Base-by-base conservation (phyloP, 2,113 vertebrate species). In the Cheirogaleus medius region DNA sequence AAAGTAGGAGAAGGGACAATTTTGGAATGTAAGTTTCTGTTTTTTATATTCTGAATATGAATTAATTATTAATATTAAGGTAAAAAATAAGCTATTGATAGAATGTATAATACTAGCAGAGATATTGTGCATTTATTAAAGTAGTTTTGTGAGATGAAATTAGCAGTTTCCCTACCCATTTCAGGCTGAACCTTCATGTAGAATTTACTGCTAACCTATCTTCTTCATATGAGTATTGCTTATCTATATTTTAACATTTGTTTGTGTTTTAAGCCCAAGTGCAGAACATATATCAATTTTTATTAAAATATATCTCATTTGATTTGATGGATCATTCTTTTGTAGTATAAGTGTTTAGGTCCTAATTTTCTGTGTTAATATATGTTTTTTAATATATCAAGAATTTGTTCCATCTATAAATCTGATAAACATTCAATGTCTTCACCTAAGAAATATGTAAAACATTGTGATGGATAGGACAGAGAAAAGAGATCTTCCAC, bases 391-490 rank as follows among this genome's bases (percentile, higher is more conserved):
- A 54, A n/a, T 77, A 37, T 5, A 15, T 47, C 18, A 87, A 68
- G 12, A 47, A 94, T 73, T 25, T 73, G 1, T 95, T 84, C 94
- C 32, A 37, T n/a, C 12, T 85, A 34, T 0, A 88, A 76, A 88
- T 88, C 8, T 42, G 21, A 27, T 47, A 69, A 47, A 69, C 42
- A 74, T 84, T 80, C 63, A 69, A 82, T 29, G 25, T 32, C 27
- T 90, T 88, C 18, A 93, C 86, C 25, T 83, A 63, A 97, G 15
- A 85, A 87, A 87, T 58, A 83, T 34, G 32, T 37, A 89, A 82
- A 94, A 83, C 10, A 4, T 25, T 56, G 29, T 76, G 37, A 68
- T 69, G 52, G 1, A 6, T 29, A 73, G 7, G 15, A 20, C 8
- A 68, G 3, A 81, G 18, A 78, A 78, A 91, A 83, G 3, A 47